Conservation (phyloP, 1,140 invertebrate genomes). For the Choristoneura fumiferana region DNA sequence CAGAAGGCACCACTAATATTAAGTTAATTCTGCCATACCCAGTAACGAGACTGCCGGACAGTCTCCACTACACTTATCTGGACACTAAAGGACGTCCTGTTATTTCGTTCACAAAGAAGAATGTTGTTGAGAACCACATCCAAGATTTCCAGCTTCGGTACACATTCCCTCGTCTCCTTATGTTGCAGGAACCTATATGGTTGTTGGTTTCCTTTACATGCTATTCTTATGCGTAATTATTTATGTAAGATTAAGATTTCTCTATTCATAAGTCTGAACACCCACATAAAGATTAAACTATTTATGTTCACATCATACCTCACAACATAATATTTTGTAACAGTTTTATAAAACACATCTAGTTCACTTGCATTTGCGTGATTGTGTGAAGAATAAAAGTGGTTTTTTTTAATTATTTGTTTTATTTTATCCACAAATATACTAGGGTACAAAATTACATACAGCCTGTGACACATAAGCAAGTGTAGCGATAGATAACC, state of each 20-base stretch:
- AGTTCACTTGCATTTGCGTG: conserved; percentile 30
- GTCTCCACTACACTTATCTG: conserved; percentile 94
- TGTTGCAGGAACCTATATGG: conserved; percentile 96
- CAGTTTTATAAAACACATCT: conserved; percentile 21
- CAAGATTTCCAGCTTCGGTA: conserved; percentile 94
- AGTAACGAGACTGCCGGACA: conserved; percentile 86
- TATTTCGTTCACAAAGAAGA: conserved; percentile 90
- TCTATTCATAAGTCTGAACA: conserved; percentile 85
- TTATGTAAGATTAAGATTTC: conserved; percentile 97
- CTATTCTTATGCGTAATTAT: conserved; percentile 96
- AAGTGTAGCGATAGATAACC: too few relatives aligned
- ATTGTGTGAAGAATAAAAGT: conserved; percentile 24
- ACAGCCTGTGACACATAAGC: too few relatives aligned
- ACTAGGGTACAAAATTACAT: neutral
- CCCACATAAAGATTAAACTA: conserved; percentile 70
- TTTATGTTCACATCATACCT: neutral
- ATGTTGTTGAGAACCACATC: conserved; percentile 98
- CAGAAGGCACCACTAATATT: conserved; percentile 93
- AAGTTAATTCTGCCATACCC: conserved; percentile 91
- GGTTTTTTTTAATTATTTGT: conserved; percentile 12
- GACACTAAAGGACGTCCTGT: conserved; percentile 96
- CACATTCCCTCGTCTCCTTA: conserved; percentile 89
- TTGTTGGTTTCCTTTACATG: conserved; percentile 92
- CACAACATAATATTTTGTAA: neutral
- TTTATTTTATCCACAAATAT: neutral